Percentiles rank a stretch among this genome's conserved stretches.
Evolutionary conservation across 2,888 invertebrate genomes (phyloP).

Genomic region (Dryadula phaetusa): DNA sequence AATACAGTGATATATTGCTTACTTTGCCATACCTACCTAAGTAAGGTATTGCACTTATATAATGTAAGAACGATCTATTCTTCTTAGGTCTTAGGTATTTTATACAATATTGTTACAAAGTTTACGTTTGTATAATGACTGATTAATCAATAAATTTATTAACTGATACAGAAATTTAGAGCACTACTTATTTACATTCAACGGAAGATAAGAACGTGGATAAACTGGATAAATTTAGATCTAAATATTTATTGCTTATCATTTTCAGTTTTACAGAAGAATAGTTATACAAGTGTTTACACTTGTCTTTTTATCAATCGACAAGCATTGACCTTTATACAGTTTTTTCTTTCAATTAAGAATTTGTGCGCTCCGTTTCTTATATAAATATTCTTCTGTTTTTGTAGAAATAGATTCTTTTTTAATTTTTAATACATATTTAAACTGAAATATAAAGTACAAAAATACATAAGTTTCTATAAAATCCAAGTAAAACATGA

Average conservation of each 20-base stretch:
- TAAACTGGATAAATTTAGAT: constrained; percentile 27
- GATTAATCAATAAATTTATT: constrained; percentile 43
- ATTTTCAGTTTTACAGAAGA: constrained; percentile 40
- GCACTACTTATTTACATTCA: constrained; percentile 44
- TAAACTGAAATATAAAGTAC: constrained; percentile 50
- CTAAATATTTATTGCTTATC: constrained; percentile 38
- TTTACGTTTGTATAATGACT: constrained; percentile 47
- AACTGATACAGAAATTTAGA: constrained; percentile 37
- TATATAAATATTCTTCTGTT: constrained; percentile 45
- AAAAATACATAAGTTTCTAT: constrained; percentile 51
- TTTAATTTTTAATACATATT: constrained; percentile 38
- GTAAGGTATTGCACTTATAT: constrained; percentile 66
- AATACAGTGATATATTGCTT: constrained; percentile 69
- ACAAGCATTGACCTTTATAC: not conserved
- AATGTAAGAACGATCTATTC: constrained; percentile 60
- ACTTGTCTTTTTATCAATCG: not conserved
- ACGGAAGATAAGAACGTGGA: constrained; percentile 30
- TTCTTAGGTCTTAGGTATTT: constrained; percentile 59
- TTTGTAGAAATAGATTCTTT: constrained; percentile 43
- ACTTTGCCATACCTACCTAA: constrained; percentile 69
- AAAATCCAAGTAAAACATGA: constrained; percentile 54
- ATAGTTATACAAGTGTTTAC: constrained; percentile 37
- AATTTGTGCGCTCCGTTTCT: constrained; percentile 43
- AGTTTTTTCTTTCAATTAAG: constrained; percentile 10
- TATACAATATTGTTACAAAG: constrained; percentile 62